Percentiles rank a stretch among this genome's conserved stretches.
phyloP scores from a whole-genome alignment of 2,888 invertebrate species.

The Lasioglossum calceatum region DNA sequence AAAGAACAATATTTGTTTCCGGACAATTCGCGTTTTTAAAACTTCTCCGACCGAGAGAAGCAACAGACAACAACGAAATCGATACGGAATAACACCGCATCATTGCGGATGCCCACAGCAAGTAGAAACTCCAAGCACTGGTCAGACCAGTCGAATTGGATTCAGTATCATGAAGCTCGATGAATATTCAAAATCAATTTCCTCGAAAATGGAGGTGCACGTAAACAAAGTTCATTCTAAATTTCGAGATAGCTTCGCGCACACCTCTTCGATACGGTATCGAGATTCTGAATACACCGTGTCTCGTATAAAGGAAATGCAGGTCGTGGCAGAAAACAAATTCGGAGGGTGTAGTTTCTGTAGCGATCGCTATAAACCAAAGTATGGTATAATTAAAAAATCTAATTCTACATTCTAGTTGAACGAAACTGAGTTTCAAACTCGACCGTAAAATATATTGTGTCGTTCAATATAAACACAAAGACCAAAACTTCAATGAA shows the following conservation, averaged over 20 bases:
- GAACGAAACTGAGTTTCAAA: too few species aligned
- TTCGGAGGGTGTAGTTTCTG: too few species aligned
- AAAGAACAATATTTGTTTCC: not conserved
- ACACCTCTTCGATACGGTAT: not conserved
- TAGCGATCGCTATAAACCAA: too few species aligned
- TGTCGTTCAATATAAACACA: too few species aligned
- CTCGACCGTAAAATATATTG: too few species aligned
- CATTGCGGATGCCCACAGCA: not conserved
- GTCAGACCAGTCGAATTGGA: constrained; percentile 3
- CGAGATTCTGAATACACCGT: not conserved
- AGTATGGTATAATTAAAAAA: too few species aligned
- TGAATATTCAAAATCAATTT: constrained; percentile 8
- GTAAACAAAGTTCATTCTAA: constrained; percentile 6
- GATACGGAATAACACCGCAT: not conserved
- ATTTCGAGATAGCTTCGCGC: not conserved
- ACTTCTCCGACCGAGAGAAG: not conserved
- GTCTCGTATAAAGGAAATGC: not conserved
- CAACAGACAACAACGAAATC: not conserved
- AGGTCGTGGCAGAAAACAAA: not conserved
- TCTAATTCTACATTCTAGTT: too few species aligned
- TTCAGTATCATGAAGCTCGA: not conserved
- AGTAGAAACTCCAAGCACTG: constrained; percentile 1
- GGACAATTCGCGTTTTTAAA: not conserved
- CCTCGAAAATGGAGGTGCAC: not conserved
- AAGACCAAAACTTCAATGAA: too few species aligned